These are phyloP conservation scores for Nesoenas mayeri DNA, from an alignment of 2,113 vertebrate genomes.

Conservation along the genomic window DNA sequence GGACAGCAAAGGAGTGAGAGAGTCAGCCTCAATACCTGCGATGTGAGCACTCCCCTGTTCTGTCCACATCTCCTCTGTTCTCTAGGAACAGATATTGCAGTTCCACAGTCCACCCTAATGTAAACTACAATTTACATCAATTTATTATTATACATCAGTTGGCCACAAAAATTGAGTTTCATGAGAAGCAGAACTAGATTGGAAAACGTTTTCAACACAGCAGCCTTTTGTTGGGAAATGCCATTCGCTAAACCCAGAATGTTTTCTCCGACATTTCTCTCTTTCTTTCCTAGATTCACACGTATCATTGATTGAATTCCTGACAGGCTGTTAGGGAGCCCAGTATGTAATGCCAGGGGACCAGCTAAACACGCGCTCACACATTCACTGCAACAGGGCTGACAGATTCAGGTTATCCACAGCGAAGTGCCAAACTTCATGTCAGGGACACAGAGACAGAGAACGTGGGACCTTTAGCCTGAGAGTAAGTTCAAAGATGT, in stretches of 20 bases:
- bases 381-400: not conserved
- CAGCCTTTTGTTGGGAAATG: not conserved
- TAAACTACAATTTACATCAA: not conserved
- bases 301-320: not conserved
- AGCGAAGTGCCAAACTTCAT: not conserved
- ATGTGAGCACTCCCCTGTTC: not conserved
- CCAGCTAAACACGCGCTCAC: not conserved
- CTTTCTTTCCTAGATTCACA: not conserved
- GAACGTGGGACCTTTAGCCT: not conserved
- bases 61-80: not conserved
- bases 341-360: not conserved
- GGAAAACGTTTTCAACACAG: not conserved
- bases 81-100: not conserved
- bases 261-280: not conserved
- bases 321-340: constrained; percentile 26
- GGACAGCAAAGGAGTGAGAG: not conserved
- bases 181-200: not conserved
- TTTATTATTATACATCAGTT: not conserved
- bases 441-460: not conserved
- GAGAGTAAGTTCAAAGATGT: not conserved
- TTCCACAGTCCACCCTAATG: not conserved
- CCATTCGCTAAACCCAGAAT: not conserved
- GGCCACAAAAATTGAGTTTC: not conserved
- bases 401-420: constrained; percentile 6
- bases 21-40: not conserved